Conservation (phyloP, 2,888 invertebrate genomes). For the Dichetophora obliterata region DNA sequence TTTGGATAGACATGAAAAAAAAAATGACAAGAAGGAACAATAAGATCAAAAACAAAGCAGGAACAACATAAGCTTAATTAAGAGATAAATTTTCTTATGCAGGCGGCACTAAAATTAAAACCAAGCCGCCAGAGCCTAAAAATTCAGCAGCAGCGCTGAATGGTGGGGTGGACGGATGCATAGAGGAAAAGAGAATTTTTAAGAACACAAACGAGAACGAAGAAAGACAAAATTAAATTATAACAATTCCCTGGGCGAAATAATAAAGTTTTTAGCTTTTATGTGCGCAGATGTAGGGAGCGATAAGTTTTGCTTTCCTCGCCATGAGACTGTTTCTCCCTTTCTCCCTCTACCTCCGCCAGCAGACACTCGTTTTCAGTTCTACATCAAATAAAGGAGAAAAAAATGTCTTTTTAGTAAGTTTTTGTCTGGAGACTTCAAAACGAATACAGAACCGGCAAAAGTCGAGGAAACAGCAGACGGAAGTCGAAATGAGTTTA, state of each 20-base stretch:
- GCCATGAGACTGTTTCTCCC: neutral
- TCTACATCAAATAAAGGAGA: neutral
- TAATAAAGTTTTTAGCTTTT: slow-evolving; percentile 49
- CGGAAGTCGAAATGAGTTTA: slow-evolving; percentile 33
- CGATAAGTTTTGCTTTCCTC: slow-evolving; percentile 43
- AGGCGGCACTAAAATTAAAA: neutral
- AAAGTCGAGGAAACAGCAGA: slow-evolving; percentile 33
- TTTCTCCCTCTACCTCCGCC: neutral
- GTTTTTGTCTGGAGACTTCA: slow-evolving; percentile 31
- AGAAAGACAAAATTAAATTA: slow-evolving; percentile 53
- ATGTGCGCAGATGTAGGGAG: slow-evolving; percentile 48
- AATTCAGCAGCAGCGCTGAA: neutral
- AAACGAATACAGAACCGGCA: slow-evolving; percentile 22
- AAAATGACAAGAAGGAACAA: neutral
- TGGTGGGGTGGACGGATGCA: slow-evolving; percentile 23
- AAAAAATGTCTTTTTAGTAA: slow-evolving; percentile 35
- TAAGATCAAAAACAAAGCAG: neutral
- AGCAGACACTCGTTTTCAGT: neutral
- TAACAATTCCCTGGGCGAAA: slow-evolving; percentile 54
- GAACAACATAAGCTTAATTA: slow-evolving; percentile 22
- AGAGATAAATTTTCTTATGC: slow-evolving; percentile 22
- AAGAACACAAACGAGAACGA: slow-evolving; percentile 24
- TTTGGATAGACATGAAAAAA: neutral
- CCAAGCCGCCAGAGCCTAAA: neutral
- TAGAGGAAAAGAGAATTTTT: slow-evolving; percentile 36